A percentile compares a stretch with the other conserved stretches of the same genome.
Conservation (phyloP, 2,113 vertebrate genomes). For the Bos javanicus region DNA sequence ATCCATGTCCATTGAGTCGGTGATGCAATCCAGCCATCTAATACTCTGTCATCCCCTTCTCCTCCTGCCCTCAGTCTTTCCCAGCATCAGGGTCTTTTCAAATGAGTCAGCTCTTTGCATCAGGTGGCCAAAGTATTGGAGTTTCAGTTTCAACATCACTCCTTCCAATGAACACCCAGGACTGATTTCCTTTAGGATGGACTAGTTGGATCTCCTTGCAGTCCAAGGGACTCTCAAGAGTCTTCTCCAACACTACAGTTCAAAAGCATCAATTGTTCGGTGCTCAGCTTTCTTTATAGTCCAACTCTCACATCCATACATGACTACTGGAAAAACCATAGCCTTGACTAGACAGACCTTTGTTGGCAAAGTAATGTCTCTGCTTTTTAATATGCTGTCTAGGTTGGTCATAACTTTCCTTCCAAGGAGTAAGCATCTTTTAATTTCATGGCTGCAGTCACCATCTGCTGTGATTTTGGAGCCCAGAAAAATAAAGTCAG, state of each 20-base stretch:
- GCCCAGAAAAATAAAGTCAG: neutral
- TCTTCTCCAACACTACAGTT: neutral
- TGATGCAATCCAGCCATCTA: neutral
- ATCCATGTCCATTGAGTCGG: neutral
- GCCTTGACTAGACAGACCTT: neutral
- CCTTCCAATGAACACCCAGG: no score
- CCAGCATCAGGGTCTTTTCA: neutral
- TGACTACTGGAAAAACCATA: neutral
- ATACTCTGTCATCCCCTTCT: neutral
- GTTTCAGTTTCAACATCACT: neutral
- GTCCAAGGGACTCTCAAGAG: neutral
- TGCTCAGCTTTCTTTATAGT: neutral
- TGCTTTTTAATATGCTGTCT: neutral
- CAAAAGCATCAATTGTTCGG: neutral
- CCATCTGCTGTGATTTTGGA: neutral
- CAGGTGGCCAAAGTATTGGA: neutral
- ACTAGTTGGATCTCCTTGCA: no score
- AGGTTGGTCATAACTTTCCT: neutral
- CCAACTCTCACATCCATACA: neutral
- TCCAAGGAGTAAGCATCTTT: neutral
- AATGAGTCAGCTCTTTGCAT: accelerated
- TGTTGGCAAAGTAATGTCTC: neutral
- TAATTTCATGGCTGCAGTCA: neutral
- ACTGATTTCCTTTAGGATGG: no score
- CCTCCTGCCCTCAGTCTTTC: neutral